Evolutionary conservation across 2,113 vertebrate genomes (phyloP).

Genomic region (Acrocephalus kingi): DNA sequence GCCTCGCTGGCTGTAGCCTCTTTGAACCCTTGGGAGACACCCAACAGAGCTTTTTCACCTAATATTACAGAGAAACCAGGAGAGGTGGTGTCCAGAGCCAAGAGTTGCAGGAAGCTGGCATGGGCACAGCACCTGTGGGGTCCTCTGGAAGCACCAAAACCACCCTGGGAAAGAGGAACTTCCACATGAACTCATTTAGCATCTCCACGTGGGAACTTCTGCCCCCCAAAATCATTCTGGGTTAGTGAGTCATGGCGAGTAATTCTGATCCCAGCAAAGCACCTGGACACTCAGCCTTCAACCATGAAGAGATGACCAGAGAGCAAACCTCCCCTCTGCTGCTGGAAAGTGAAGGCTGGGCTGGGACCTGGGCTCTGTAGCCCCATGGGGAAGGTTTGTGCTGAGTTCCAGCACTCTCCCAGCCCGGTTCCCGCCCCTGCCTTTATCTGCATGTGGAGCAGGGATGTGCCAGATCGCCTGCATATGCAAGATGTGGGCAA

Average conservation of each 20-base stretch:
- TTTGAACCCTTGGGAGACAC: not conserved
- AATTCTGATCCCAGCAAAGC: fast-evolving
- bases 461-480: constrained; percentile 6
- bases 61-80: not conserved
- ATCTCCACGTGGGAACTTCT: not conserved
- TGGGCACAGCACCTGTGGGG: fast-evolving
- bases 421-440: not conserved
- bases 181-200: not conserved
- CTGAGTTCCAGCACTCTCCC: not conserved
- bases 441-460: constrained; percentile 7
- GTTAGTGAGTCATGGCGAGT: fast-evolving
- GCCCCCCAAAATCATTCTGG: fast-evolving
- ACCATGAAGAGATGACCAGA: fast-evolving
- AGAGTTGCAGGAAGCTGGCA: not conserved
- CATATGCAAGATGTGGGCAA: constrained; percentile 50
- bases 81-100: not conserved
- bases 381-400: fast-evolving
- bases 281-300: not conserved
- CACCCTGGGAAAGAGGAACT: fast-evolving
- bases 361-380: not conserved
- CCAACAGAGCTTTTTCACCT: not conserved
- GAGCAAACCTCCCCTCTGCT: not conserved
- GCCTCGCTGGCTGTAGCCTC: fast-evolving
- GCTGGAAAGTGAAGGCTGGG: not conserved
- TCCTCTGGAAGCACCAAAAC: not conserved